Evolutionary conservation across 2,888 invertebrate genomes (phyloP), one percentile per base, ranked within the genome.

Genomic region (Yponomeuta malinellus): DNA sequence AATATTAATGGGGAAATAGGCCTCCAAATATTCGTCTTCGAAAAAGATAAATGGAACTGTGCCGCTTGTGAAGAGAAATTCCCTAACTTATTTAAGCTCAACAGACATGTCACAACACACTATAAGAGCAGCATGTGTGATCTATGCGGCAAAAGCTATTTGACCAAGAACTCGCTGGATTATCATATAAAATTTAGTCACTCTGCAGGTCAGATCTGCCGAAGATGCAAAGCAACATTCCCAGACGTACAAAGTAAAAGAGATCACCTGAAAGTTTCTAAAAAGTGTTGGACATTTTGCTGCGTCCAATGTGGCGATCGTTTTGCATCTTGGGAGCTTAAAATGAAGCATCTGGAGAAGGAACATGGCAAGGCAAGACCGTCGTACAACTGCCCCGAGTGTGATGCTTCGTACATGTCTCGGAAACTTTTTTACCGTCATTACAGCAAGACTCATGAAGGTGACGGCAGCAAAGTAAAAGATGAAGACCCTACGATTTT

Each of bases 211-310:
- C 77, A 80, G 6, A 75, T 80, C 0, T 91, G 91, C 73, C 80
- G 89, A 63, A 88, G 83, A 73, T 91, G 91, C 72, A 12, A 88
- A 86, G 85, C 77, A 73, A n/a, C 82, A 84, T 63, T 91, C 89
- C 69, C 74, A 84, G 0, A 81, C 82, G 0, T 2, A 73, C 83
- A 85, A 43, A 75, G 80, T 66, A 89, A 83, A 74, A 84, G 74
- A 43, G 79, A 81, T 9, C 91, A 91, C 71, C 70, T 83, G 1
- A 84, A 77, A 71, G 68, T 64, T 2, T 85, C 89, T 0, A 83
- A 83, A 69, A 72, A 76, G 2, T 91, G 91, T 73, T 86, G 86
- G 82, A 75, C 83, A 0, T 89, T 86, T 70, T 82, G 80, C 12
- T 91, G 91, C 67, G 72, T 83, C 0, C 73, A 79, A 12, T 91